Percentiles rank a stretch among this genome's conserved stretches.
phyloP scores from a whole-genome alignment of 2,113 vertebrate genomes.

The Pseudorhombus dupliciocellatus region DNA sequence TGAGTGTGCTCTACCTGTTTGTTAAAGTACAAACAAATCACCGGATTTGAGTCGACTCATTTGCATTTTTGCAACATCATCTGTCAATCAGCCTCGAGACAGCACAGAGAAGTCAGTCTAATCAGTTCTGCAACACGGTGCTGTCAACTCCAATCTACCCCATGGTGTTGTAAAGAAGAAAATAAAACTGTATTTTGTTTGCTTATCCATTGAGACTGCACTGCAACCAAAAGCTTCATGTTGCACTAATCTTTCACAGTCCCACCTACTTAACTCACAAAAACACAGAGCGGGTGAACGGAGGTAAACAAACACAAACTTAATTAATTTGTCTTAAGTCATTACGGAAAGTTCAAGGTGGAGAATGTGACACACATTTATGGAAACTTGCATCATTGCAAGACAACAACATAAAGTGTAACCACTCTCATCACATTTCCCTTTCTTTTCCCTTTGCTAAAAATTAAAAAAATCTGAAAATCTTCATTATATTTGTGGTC shows the following conservation, averaged over 20 bases:
- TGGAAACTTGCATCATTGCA: neutral
- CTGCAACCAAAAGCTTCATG: constrained; percentile 6
- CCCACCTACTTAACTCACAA: constrained; percentile 6
- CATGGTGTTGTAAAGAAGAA: constrained; percentile 41
- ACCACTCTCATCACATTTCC: neutral
- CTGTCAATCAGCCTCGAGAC: constrained; percentile 55
- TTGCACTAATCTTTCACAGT: constrained; percentile 38
- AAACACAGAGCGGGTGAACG: constrained; percentile 8
- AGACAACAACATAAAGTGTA: neutral
- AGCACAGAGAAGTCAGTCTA: constrained; percentile 30
- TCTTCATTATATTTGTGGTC: neutral
- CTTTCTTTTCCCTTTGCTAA: neutral
- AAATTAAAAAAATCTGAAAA: neutral
- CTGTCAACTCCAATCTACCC: constrained; percentile 57
- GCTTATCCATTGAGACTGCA: constrained; percentile 24
- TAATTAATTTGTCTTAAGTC: constrained; percentile 8
- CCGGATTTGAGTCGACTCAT: constrained; percentile 6
- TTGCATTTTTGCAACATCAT: constrained; percentile 46
- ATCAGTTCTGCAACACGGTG: constrained; percentile 54
- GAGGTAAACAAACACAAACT: constrained; percentile 25
- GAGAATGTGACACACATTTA: neutral
- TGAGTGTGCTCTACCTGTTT: constrained; percentile 11
- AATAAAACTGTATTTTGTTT: constrained; percentile 41
- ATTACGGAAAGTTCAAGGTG: constrained; percentile 2
- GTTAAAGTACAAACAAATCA: constrained; percentile 47